Evolutionary conservation across 2,888 invertebrate genomes (phyloP).

Genomic region (Apotomis turbidana): DNA sequence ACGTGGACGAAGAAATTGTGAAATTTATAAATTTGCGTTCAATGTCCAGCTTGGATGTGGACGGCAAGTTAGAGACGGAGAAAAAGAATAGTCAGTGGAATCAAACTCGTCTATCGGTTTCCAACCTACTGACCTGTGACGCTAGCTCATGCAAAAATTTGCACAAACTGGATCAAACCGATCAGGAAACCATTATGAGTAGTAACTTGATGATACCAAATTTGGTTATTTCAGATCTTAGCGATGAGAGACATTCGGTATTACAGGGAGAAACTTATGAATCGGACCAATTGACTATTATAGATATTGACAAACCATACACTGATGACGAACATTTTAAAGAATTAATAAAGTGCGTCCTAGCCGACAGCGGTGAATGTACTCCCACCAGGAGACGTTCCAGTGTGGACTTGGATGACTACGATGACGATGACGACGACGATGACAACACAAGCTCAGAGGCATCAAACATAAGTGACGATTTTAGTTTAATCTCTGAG

Average conservation of each 20-base stretch:
- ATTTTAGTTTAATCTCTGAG: slow-evolving; percentile 88
- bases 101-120: slow-evolving; percentile 62
- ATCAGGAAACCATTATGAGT: slow-evolving; percentile 66
- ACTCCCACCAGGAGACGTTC: slow-evolving; percentile 75
- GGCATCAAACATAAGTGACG: slow-evolving; percentile 87
- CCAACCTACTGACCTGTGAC: slow-evolving; percentile 77
- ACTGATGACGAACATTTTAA: slow-evolving; percentile 75
- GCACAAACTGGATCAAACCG: slow-evolving; percentile 57
- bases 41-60: slow-evolving; percentile 64
- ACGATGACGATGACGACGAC: slow-evolving; percentile 58
- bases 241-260: slow-evolving; percentile 73
- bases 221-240: slow-evolving; percentile 77
- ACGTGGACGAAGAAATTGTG: slow-evolving; percentile 82
- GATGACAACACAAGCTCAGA: slow-evolving; percentile 80
- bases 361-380: slow-evolving; percentile 70
- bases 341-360: slow-evolving; percentile 64
- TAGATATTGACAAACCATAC: slow-evolving; percentile 85
- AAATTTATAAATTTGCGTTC: slow-evolving; percentile 75
- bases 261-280: slow-evolving; percentile 82
- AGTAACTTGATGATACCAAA: slow-evolving; percentile 80
- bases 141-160: slow-evolving; percentile 79
- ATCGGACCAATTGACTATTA: slow-evolving; percentile 86
- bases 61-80: slow-evolving; percentile 53
- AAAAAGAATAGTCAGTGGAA: slow-evolving; percentile 51
- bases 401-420: slow-evolving; percentile 66